Conservation (phyloP, 2,797 vertebrate species). For the Syngnathus rostellatus region DNA sequence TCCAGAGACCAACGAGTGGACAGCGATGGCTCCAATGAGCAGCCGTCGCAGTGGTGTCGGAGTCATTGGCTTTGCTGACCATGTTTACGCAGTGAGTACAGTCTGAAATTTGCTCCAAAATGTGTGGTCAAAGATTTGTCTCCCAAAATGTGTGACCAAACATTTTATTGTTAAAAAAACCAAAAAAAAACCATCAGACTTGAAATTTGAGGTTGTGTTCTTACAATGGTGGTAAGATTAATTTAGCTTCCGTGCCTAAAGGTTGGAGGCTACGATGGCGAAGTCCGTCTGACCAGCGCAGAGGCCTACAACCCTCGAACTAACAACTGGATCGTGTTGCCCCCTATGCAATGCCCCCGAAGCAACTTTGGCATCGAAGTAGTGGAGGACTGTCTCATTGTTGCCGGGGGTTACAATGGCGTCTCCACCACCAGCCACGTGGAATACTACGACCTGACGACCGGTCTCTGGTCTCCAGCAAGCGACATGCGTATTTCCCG, state of each 20-base stretch:
- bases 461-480: not conserved
- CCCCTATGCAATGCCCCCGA: slow-evolving; percentile 61
- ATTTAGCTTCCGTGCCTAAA: not conserved
- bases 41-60: slow-evolving; percentile 61
- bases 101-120: not conserved
- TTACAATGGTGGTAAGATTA: not conserved
- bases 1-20: slow-evolving; percentile 76
- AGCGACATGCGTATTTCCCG: slow-evolving; percentile 7
- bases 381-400: slow-evolving; percentile 59
- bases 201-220: not conserved
- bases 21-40: slow-evolving; percentile 62
- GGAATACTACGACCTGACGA: slow-evolving; percentile 2
- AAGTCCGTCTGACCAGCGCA: slow-evolving; percentile 62
- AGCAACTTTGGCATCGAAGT: slow-evolving; percentile 53
- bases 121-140: not conserved
- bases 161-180: not conserved
- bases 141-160: not conserved
- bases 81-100: slow-evolving; percentile 29
- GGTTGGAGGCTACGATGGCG: slow-evolving; percentile 73
- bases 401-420: slow-evolving; percentile 42
- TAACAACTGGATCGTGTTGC: slow-evolving; percentile 77
- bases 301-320: slow-evolving; percentile 72
- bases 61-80: slow-evolving; percentile 13
- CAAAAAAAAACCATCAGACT: no score
- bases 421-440: not conserved